phyloP scores from a whole-genome alignment of 2,888 invertebrate species.

The Glaucopsyche alexis region DNA sequence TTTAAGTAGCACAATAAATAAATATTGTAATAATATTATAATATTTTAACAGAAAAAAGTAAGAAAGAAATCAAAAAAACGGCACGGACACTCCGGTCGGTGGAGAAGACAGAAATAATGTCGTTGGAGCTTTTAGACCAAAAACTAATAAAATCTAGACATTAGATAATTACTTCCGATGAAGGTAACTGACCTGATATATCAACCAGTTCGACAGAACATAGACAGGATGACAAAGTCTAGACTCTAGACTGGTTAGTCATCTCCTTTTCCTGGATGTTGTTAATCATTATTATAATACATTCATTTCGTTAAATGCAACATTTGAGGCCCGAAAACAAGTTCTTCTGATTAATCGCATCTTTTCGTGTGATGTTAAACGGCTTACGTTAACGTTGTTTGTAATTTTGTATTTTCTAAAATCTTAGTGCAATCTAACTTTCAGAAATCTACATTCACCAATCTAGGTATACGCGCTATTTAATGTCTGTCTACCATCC shows the following conservation, averaged over 20 bases:
- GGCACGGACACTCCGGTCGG: no score
- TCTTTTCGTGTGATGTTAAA: no score
- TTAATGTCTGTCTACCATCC: neutral
- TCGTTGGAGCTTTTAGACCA: neutral
- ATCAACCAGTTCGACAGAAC: neutral
- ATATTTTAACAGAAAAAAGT: no score
- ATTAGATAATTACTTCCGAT: slow-evolving; percentile 8
- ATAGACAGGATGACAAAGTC: slow-evolving; percentile 7
- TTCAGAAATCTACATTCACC: neutral
- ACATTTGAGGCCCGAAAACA: neutral
- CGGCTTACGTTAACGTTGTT: no score
- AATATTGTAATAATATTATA: no score
- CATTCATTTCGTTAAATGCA: neutral
- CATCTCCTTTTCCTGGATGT: neutral
- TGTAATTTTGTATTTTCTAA: neutral
- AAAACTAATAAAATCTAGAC: neutral
- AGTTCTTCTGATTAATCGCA: no score
- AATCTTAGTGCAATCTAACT: neutral
- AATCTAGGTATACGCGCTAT: neutral
- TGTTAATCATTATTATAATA: neutral
- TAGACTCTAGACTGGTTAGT: slow-evolving; percentile 9
- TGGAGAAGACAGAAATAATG: neutral
- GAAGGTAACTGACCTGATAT: slow-evolving; percentile 12
- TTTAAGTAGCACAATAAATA: no score
- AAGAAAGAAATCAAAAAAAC: no score